phyloP scores from a whole-genome alignment of 2,797 vertebrate genomes.

The Parotocinclus haroldoi region DNA sequence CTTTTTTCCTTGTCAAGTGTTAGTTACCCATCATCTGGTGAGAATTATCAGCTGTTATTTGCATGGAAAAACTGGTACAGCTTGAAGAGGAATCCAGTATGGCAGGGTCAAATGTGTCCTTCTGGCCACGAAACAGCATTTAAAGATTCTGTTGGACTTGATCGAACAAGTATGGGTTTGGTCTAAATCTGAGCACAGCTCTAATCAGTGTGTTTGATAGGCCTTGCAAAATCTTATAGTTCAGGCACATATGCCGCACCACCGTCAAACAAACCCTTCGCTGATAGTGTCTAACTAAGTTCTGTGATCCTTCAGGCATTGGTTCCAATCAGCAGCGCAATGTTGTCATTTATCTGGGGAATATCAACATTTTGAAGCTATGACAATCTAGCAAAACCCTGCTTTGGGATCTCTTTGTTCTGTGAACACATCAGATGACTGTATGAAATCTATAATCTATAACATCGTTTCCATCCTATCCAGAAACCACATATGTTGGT shows the following conservation, averaged over 20 bases:
- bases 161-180: constrained; percentile 9
- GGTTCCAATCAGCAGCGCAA: not conserved
- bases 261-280: constrained; percentile 15
- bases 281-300: constrained; percentile 2
- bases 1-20: too few species aligned
- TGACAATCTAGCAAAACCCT: too few species aligned
- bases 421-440: too few species aligned
- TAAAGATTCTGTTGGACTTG: constrained; percentile 1
- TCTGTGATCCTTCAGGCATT: constrained; percentile 1
- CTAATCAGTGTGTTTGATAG: constrained; percentile 16
- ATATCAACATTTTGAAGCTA: not conserved
- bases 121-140: not conserved
- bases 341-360: not conserved
- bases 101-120: not conserved
- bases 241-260: constrained; percentile 7
- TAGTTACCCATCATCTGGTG: too few species aligned
- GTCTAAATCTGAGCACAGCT: constrained; percentile 11
- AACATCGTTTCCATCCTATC: too few species aligned
- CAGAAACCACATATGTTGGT: too few species aligned
- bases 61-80: constrained; percentile 21
- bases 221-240: constrained; percentile 19
- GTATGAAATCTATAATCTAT: too few species aligned
- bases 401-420: too few species aligned
- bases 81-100: constrained; percentile 15
- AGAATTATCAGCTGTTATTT: constrained; percentile 10